Percentiles rank a stretch among this genome's conserved stretches.
Evolutionary conservation across 23 tunicate genomes (phyloP).

Genomic region (Trididemnum miniatum): DNA sequence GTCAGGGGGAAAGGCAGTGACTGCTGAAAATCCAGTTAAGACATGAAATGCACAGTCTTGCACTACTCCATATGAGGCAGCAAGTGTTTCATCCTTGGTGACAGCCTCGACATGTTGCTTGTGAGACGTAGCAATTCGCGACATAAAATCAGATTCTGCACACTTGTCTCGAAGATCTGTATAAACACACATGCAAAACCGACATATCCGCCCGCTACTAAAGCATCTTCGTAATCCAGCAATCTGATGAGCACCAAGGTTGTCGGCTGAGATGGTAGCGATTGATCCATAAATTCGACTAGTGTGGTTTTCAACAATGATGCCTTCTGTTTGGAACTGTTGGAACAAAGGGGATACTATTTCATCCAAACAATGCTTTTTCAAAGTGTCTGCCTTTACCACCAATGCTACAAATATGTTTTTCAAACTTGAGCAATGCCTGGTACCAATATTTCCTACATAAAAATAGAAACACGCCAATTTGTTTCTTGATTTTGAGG

Average conservation of each 20-base stretch:
- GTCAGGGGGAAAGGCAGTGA: slow-evolving; percentile 31
- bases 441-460: slow-evolving; percentile 46
- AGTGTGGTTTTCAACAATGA: neutral
- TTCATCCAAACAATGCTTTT: slow-evolving; percentile 4
- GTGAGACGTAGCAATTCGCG: neutral
- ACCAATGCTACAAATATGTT: slow-evolving; percentile 31
- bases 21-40: slow-evolving; percentile 14
- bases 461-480: slow-evolving; percentile 30
- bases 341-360: slow-evolving; percentile 23
- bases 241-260: slow-evolving; percentile 39
- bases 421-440: slow-evolving; percentile 1
- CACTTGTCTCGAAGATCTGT: neutral
- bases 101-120: slow-evolving; percentile 17
- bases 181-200: slow-evolving; percentile 33
- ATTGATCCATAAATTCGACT: slow-evolving; percentile 24
- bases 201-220: slow-evolving; percentile 40
- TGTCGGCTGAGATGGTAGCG: slow-evolving; percentile 45
- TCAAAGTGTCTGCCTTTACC: neutral
- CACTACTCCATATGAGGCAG: slow-evolving; percentile 19
- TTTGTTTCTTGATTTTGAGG: slow-evolving; percentile 34
- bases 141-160: slow-evolving; percentile 25
- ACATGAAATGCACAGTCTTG: neutral
- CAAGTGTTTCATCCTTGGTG: neutral
- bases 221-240: slow-evolving; percentile 36
- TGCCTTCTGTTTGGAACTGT: slow-evolving; percentile 37